A percentile compares a stretch with the other conserved stretches of the same genome.
Evolutionary conservation across 2,888 invertebrate genomes (phyloP).

Genomic region (Cloeon dipterum): DNA sequence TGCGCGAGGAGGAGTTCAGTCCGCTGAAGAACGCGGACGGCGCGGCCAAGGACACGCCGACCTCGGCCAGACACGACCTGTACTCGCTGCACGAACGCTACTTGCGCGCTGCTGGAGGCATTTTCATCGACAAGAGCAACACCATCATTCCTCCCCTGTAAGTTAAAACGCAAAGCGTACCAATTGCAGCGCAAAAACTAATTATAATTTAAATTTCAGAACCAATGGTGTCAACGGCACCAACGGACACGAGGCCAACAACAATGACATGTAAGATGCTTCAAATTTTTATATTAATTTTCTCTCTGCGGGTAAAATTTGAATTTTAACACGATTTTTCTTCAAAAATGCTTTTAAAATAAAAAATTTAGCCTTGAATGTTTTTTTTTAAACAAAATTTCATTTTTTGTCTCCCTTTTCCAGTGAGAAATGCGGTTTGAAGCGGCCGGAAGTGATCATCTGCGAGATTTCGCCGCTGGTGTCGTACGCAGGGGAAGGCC

Average conservation of each 20-base stretch:
- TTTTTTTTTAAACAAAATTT: conserved; percentile 4
- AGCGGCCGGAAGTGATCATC: conserved; percentile 19
- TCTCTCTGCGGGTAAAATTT: too few relatives aligned
- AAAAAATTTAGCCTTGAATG: not conserved
- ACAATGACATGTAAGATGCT: conserved; percentile 6
- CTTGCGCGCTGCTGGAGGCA: conserved; percentile 60
- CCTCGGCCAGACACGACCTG: conserved; percentile 60
- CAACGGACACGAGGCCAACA: conserved; percentile 5
- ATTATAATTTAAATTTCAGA: not conserved
- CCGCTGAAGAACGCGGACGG: conserved; percentile 86
- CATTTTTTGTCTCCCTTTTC: conserved; percentile 9
- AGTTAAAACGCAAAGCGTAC: not conserved
- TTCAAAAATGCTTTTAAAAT: not conserved
- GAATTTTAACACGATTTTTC: too few relatives aligned
- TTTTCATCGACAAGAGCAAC: conserved; percentile 25
- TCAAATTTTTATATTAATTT: too few relatives aligned
- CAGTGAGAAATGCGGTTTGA: conserved; percentile 18
- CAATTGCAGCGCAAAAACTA: not conserved
- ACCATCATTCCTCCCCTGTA: conserved; percentile 16
- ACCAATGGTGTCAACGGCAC: not conserved
- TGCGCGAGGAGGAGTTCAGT: conserved; percentile 83
- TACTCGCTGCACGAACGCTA: conserved; percentile 54
- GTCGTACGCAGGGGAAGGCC: conserved; percentile 76
- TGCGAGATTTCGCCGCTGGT: conserved; percentile 82
- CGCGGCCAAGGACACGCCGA: conserved; percentile 73